These are phyloP conservation scores for Xyrichtys novacula DNA, from an alignment of 2,797 vertebrate genomes.

Conservation along the genomic window DNA sequence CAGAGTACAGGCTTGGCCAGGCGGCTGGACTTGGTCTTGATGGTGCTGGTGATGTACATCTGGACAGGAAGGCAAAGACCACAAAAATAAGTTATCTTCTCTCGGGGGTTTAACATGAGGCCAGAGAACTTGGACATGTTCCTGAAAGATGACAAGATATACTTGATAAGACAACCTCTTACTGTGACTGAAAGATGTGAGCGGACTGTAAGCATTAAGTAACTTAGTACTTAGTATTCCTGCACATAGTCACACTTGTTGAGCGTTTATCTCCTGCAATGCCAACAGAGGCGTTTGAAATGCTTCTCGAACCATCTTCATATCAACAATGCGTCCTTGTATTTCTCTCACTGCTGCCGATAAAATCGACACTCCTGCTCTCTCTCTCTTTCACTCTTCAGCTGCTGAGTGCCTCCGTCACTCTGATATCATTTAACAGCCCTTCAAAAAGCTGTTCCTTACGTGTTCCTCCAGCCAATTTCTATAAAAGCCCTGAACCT, in stretches of 20 bases:
- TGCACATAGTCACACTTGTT: conserved; percentile 3
- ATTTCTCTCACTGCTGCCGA: conserved; percentile 11
- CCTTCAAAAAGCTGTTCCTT: conserved; percentile 26
- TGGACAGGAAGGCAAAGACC: conserved; percentile 67
- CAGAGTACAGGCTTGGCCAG: conserved; percentile 97
- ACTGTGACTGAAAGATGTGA: conserved; percentile 1
- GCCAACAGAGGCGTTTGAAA: background rate
- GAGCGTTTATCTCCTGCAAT: conserved; percentile 17
- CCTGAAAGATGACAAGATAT: background rate
- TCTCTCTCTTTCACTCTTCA: conserved; percentile 5
- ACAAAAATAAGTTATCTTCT: conserved; percentile 4
- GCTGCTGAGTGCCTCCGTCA: background rate
- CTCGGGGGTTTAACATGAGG: background rate
- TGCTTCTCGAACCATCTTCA: conserved; percentile 12
- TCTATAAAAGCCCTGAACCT: conserved; percentile 15
- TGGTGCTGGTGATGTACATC: conserved; percentile 99
- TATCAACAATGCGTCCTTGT: conserved; percentile 26
- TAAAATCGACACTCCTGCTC: conserved; percentile 27
- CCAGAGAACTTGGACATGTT: conserved; percentile 16
- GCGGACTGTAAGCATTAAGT: conserved; percentile 5
- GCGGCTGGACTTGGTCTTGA: conserved; percentile 97
- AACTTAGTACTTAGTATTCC: conserved; percentile 1
- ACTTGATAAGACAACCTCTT: conserved; percentile 7
- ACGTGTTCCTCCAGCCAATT: conserved; percentile 15
- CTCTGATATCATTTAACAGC: conserved; percentile 21